Percentiles rank a stretch among this genome's conserved stretches.
phyloP scores from a whole-genome alignment of 2,797 vertebrate species.

The Chaetophractus vellerosus region DNA sequence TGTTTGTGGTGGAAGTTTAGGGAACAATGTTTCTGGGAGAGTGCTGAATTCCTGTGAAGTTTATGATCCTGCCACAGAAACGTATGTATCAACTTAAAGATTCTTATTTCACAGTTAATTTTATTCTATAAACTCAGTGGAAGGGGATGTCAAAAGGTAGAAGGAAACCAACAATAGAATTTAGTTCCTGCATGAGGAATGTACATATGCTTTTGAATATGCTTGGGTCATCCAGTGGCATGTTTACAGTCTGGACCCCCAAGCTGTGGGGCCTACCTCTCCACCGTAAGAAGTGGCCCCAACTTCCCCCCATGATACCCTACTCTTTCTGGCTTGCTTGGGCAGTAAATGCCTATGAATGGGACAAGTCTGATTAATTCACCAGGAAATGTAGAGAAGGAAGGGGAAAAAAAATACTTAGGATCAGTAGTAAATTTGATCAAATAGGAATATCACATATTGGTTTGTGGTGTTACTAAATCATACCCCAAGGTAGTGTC shows the following conservation, averaged over 20 bases:
- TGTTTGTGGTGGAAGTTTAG: constrained; percentile 97
- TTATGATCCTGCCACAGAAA: constrained; percentile 96
- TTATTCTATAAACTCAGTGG: neutral
- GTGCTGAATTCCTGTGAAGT: constrained; percentile 98
- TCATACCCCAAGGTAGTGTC: neutral
- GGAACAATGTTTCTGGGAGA: constrained; percentile 97
- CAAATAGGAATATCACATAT: constrained; percentile 36
- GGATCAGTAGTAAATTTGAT: constrained; percentile 49
- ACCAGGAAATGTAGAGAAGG: neutral
- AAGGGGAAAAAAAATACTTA: neutral
- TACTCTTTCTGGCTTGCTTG: constrained; percentile 13
- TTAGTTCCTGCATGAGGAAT: constrained; percentile 14
- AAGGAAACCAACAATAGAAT: neutral
- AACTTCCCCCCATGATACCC: neutral
- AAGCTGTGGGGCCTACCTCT: neutral
- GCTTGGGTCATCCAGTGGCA: neutral
- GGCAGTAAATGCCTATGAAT: neutral
- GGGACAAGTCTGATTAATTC: neutral
- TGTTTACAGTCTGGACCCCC: neutral
- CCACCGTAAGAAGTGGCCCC: constrained; percentile 5
- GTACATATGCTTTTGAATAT: neutral
- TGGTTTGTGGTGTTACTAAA: constrained; percentile 23
- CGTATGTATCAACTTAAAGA: constrained; percentile 91
- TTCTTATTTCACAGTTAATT: constrained; percentile 13
- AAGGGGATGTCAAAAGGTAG: neutral